phyloP scores from a whole-genome alignment of 2,797 vertebrate genomes.

The Cynodonichthys magdalenae region DNA sequence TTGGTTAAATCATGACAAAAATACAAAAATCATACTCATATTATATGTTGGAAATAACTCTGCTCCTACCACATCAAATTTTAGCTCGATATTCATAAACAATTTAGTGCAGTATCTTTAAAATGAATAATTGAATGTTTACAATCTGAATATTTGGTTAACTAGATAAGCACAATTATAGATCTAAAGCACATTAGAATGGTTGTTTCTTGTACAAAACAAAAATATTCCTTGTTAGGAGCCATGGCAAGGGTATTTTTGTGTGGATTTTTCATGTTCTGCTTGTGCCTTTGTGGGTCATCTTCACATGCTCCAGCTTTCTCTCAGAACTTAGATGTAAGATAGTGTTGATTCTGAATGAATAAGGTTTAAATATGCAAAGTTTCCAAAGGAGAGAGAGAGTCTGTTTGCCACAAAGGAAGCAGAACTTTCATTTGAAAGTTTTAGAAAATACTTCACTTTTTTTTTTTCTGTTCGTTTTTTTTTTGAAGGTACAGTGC shows the following conservation, averaged over 20 bases:
- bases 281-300: too few relatives aligned
- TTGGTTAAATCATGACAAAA: too few relatives aligned
- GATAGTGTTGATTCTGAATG: not conserved
- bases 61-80: too few relatives aligned
- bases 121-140: not conserved
- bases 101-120: too few relatives aligned
- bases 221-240: not conserved
- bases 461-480: too few relatives aligned
- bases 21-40: too few relatives aligned
- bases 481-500: too few relatives aligned
- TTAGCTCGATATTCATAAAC: too few relatives aligned
- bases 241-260: not conserved
- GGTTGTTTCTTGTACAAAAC: not conserved
- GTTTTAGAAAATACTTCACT: too few relatives aligned
- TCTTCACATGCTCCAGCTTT: not conserved
- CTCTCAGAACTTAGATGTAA: not conserved
- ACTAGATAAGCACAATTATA: not conserved
- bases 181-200: not conserved
- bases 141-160: not conserved
- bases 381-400: not conserved
- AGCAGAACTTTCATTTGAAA: not conserved
- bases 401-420: not conserved
- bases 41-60: too few relatives aligned
- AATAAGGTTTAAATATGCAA: not conserved
- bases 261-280: not conserved